Conservation (phyloP, 2,113 vertebrate genomes). For the Ornithorhynchus anatinus region DNA sequence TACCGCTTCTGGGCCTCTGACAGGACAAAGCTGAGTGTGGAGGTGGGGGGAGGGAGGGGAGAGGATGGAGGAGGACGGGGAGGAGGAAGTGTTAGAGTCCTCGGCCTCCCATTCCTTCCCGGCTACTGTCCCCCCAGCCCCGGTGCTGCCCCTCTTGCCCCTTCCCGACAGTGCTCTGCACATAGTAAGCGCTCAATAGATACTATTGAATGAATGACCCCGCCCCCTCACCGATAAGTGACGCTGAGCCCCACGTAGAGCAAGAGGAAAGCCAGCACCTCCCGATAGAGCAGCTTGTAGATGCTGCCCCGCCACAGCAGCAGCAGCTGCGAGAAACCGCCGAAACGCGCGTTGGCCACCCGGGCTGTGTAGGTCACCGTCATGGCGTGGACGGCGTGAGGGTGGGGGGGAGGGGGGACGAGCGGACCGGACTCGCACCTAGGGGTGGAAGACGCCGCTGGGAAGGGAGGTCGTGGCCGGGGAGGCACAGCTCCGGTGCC, state of each 20-base stretch:
- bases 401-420: not conserved
- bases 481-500: not conserved
- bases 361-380: conserved; percentile 91
- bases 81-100: not conserved
- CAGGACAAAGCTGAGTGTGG: conserved; percentile 75
- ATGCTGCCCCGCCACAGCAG: conserved; percentile 92
- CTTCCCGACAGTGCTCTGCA: no score
- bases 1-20: conserved; percentile 81
- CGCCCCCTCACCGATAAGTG: conserved; percentile 80
- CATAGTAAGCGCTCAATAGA: no score
- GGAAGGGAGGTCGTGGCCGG: not conserved
- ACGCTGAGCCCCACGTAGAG: conserved; percentile 85
- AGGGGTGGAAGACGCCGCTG: not conserved
- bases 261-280: conserved; percentile 85
- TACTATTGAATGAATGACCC: no score
- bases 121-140: no score
- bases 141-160: fast-evolving
- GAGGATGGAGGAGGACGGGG: not conserved
- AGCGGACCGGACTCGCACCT: not conserved
- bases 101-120: not conserved
- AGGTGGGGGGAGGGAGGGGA: not conserved
- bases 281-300: conserved; percentile 91
- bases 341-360: conserved; percentile 90
- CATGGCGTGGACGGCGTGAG: conserved; percentile 60
- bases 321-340: conserved; percentile 89